Evolutionary conservation across 2,888 invertebrate genomes (phyloP).

Genomic region (Eudiplozoon nipponicum): DNA sequence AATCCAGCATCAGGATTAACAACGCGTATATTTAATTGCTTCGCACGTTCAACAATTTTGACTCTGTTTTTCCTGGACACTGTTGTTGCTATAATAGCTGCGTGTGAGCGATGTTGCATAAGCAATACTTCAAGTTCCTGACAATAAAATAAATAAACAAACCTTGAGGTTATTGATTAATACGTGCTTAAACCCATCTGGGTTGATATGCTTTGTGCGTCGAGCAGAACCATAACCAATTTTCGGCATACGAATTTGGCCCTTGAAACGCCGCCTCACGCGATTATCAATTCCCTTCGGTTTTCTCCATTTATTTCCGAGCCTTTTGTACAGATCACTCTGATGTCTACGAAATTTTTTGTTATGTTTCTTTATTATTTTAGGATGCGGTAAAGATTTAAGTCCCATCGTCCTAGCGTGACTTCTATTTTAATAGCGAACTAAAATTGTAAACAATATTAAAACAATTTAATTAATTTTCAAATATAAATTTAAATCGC

Average conservation of each 20-base stretch:
- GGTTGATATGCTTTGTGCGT: slow-evolving; percentile 73
- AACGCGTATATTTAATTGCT: slow-evolving; percentile 64
- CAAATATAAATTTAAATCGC: too few relatives aligned
- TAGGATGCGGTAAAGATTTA: slow-evolving; percentile 22
- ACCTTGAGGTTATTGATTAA: slow-evolving; percentile 53
- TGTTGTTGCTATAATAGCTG: slow-evolving; percentile 81
- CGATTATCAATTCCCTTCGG: slow-evolving; percentile 99
- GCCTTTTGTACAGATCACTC: slow-evolving; percentile 35
- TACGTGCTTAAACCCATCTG: slow-evolving; percentile 84
- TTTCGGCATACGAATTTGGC: slow-evolving; percentile 86
- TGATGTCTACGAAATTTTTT: slow-evolving; percentile 94
- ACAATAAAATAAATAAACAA: slow-evolving; percentile 23
- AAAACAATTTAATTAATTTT: too few relatives aligned
- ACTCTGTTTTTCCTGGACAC: slow-evolving; percentile 92
- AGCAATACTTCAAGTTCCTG: slow-evolving; percentile 77
- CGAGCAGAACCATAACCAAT: slow-evolving; percentile 89
- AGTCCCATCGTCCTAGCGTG: slow-evolving; percentile 22
- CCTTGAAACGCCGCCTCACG: slow-evolving; percentile 90
- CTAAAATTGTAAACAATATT: too few relatives aligned
- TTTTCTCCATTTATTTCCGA: slow-evolving; percentile 65
- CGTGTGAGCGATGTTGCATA: slow-evolving; percentile 91
- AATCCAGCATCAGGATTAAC: slow-evolving; percentile 82
- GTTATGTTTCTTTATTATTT: slow-evolving; percentile 72
- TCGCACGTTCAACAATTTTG: slow-evolving; percentile 69
- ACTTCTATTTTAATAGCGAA: too few relatives aligned